Base-by-base conservation (phyloP, 1,140 invertebrate genomes). In the Listronotus oregonensis region DNA sequence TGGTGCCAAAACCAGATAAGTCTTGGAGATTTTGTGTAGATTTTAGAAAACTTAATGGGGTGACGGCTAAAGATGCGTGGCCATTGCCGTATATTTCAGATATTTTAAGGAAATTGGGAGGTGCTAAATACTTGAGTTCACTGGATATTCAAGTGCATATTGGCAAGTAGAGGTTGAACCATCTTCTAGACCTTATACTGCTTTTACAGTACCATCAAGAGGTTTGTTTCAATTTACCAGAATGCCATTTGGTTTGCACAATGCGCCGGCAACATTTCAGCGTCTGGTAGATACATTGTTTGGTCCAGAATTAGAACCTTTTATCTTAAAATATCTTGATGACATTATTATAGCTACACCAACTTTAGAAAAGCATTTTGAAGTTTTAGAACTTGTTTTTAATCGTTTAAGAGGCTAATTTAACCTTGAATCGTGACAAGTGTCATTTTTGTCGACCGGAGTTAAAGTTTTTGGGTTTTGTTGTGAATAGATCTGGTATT, bases 271-370 rank as follows among this genome's bases (percentile, higher is more conserved):
- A 12, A 66, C 60, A 7, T 66, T 49, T 17, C 47, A 60, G 11
- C 60, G 67, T 1, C 61, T 73, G 14, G 73, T 78, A 64, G 76
- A 78, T 52, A n/a, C 18, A 6, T 79, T 9, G n/a, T n/a, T 71
- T 75, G 64, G 57, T 12, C 39, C 67, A 32, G 64, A 69, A 49
- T 27, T 73, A 9, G 61, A 74, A 40, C 71, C 66, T 8, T 37
- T 55, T 34, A 55, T 57, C 0, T 71, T 74, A 43, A 58, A 37
- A 1, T 78, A 78, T 56, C 43, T 79, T 31, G 77, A 80, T 65
- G 74, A 80, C 32, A 73, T 79, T n/a, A 70, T 79, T 0, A 72
- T 80, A 11, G 67, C 65, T 71, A 0, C n/a, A n/a, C 18, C 47
- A 11, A 71, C 42, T 8, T 75, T 75, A 27, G 67, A 75, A 5